Conservation (phyloP, 2,797 vertebrate species). For the Propithecus perrieri region DNA sequence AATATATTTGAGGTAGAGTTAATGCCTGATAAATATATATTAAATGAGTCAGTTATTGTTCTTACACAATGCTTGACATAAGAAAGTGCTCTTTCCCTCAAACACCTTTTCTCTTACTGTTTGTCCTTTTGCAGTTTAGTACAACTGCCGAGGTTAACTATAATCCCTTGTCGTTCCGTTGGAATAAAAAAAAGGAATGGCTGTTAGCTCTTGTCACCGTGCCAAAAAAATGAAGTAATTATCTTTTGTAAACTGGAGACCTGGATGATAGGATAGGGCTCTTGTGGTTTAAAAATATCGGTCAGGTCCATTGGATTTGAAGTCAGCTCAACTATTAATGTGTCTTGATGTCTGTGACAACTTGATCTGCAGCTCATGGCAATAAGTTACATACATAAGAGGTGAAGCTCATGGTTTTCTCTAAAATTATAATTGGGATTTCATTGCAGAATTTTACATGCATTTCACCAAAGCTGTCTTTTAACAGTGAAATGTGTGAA, state of each 20-base stretch:
- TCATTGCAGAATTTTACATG: constrained; percentile 43
- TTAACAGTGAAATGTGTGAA: not conserved
- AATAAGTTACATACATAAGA: not conserved
- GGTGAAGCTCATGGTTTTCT: not conserved
- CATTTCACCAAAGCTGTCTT: not conserved
- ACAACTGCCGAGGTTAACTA: not conserved
- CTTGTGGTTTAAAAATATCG: not conserved
- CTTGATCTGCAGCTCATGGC: not conserved
- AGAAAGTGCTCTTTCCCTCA: not conserved
- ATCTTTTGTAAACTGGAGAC: constrained; percentile 36
- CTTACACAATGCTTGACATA: too few species aligned
- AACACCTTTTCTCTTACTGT: not conserved
- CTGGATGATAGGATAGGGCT: not conserved
- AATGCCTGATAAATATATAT: not conserved
- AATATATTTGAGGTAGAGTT: not conserved
- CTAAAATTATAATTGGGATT: not conserved
- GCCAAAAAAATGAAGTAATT: constrained; percentile 48
- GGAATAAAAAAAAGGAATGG: not conserved
- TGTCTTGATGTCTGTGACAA: not conserved
- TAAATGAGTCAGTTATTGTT: not conserved
- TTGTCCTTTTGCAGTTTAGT: not conserved
- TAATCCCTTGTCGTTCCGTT: not conserved
- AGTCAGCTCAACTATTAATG: not conserved
- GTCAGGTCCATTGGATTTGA: not conserved
- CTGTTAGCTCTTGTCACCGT: not conserved